phyloP scores from a whole-genome alignment of 1,140 invertebrate genomes.

The Acromyrmex echinatior region DNA sequence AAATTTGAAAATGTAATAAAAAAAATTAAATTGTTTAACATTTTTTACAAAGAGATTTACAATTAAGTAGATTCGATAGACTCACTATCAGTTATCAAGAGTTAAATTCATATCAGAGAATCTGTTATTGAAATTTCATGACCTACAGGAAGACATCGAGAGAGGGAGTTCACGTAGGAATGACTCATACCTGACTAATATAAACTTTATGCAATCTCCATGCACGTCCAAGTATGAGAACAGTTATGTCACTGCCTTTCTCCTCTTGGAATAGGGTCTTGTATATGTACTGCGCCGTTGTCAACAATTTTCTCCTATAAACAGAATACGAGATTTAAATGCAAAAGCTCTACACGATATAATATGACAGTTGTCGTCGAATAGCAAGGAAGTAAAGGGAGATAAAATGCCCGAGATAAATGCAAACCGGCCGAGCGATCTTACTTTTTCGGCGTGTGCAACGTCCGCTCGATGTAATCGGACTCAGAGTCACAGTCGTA shows the following conservation, averaged over 20 bases:
- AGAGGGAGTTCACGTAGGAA: not conserved
- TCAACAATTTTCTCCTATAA: conserved; percentile 91
- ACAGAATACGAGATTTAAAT: not conserved
- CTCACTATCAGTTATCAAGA: no score
- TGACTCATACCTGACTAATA: conserved; percentile 88
- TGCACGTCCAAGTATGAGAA: conserved; percentile 90
- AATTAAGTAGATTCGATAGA: no score
- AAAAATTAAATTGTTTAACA: no score
- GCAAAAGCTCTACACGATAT: not conserved
- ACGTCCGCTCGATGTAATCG: conserved; percentile 84
- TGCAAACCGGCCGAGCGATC: not conserved
- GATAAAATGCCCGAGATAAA: not conserved
- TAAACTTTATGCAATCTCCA: conserved; percentile 94
- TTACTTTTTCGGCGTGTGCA: conserved; percentile 85
- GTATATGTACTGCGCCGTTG: conserved; percentile 93
- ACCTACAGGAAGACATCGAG: no score
- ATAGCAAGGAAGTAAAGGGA: no score
- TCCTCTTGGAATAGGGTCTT: conserved; percentile 93
- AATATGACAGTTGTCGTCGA: not conserved
- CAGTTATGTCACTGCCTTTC: conserved; percentile 92
- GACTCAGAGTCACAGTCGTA: conserved; percentile 83
- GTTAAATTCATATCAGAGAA: conserved; percentile 5
- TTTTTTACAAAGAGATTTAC: no score
- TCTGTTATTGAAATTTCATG: not conserved
- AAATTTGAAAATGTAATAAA: no score